Base-by-base conservation (phyloP, 2,113 vertebrate genomes). In the Passer domesticus region DNA sequence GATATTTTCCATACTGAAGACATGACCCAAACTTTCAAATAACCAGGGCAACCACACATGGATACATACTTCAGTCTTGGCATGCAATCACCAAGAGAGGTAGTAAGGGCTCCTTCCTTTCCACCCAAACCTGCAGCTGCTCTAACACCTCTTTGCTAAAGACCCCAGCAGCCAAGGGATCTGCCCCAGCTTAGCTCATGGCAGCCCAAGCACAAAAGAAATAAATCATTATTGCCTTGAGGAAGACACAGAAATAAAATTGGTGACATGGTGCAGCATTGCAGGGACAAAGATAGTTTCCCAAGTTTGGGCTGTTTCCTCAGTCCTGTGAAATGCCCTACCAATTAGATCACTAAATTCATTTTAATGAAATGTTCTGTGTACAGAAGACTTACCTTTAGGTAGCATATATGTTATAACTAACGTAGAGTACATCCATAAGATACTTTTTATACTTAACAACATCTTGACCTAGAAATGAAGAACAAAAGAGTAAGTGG, bases 401-500 rank as follows among this genome's bases (percentile, higher is more conserved):
- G 86, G 97, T 66, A 97, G 93, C 62, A 94, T 97, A n/a, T 95
- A 84, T 39, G 97, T 97, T 97, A 98, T 95, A 95, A 97, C 97
- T 88, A 98, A 97, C 0, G 98, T 96, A 83, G 97, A 99, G 88
- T 92, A 98, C 83, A 99, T 98, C 99, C 99, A 99, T 96, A 99
- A 98, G 97, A 99, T 97, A 87, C 97, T 98, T 95, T 98, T 99
- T 97, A 99, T 98, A 96, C 98, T 98, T 96, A 98, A 97, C 96
- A 98, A 95, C 99, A 99, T 99, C 98, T 99, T 98, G 97, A 95
- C 96, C 98, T 99, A 97, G 80, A 83, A 97, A 96, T 46, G 94
- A 94, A 87, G 89, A 95, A 93, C 87, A 97, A 83, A 80, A n/a
- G 72, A 94, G 58, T 11, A 76, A 60, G 13, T 16, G 9, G 56